Evolutionary conservation across 2,113 vertebrate genomes (phyloP).

Genomic region (Ophiodon elongatus): DNA sequence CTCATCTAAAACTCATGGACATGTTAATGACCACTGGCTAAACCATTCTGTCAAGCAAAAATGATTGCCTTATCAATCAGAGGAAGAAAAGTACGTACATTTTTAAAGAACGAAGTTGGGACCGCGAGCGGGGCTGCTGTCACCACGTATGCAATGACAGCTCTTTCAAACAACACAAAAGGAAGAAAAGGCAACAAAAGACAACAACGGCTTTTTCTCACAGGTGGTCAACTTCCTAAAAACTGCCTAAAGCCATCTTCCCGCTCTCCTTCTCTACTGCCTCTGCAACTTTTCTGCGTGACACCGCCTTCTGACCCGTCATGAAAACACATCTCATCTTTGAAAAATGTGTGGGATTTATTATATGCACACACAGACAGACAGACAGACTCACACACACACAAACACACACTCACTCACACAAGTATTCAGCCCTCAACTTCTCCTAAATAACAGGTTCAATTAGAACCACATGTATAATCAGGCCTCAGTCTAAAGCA

Average conservation of each 20-base stretch:
- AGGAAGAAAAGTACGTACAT: constrained; percentile 17
- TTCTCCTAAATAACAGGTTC: constrained; percentile 82
- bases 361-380: constrained; percentile 53
- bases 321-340: constrained; percentile 72
- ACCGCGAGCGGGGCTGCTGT: neutral
- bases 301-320: constrained; percentile 60
- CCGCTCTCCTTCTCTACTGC: constrained; percentile 9
- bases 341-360: constrained; percentile 79
- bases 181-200: constrained; percentile 23
- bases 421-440: constrained; percentile 58
- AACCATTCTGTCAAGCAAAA: constrained; percentile 46
- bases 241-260: constrained; percentile 5
- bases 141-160: constrained; percentile 33
- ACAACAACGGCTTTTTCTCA: neutral
- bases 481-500: constrained; percentile 76
- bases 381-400: constrained; percentile 38
- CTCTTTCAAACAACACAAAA: constrained; percentile 46
- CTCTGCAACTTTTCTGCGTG: constrained; percentile 29
- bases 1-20: constrained; percentile 37
- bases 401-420: constrained; percentile 50
- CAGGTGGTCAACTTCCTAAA: constrained; percentile 59
- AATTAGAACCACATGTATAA: constrained; percentile 88
- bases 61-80: constrained; percentile 49
- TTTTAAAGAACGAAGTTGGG: constrained; percentile 6
- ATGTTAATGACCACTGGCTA: constrained; percentile 50